These are phyloP conservation scores for Pterocles burchelli DNA, from an alignment of 2,113 vertebrate species.

Conservation along the genomic window DNA sequence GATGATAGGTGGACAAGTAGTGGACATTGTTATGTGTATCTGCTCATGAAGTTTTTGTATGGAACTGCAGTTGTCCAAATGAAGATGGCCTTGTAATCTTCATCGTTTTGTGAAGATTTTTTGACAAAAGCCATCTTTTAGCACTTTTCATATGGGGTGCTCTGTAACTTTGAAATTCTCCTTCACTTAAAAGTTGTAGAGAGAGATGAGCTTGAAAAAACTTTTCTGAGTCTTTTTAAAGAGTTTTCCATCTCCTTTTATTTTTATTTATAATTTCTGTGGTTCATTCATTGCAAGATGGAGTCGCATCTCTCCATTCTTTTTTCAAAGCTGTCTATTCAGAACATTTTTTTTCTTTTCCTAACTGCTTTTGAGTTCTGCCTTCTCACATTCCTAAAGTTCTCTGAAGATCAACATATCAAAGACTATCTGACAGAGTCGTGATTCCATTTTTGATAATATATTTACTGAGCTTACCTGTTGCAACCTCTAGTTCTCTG, in stretches of 20 bases:
- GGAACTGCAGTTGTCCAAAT: neutral
- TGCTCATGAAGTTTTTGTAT: neutral
- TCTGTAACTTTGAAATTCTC: neutral
- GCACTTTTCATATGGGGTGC: neutral
- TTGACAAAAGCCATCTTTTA: neutral
- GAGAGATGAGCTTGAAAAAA: neutral
- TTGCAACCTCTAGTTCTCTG: neutral
- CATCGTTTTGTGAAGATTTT: neutral
- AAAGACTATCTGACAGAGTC: neutral
- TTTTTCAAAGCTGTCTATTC: constrained; percentile 4
- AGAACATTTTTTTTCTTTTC: neutral
- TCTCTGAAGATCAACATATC: neutral
- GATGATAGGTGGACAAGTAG: neutral
- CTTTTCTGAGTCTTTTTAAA: neutral
- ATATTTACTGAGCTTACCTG: neutral
- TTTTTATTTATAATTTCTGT: neutral
- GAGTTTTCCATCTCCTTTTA: neutral
- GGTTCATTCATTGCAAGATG: neutral
- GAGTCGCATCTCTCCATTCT: neutral
- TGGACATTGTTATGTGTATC: neutral
- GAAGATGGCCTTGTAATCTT: neutral
- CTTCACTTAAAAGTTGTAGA: neutral
- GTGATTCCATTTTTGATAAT: neutral
- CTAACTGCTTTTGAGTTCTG: neutral
- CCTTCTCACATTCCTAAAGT: neutral